These are phyloP conservation scores for Drosophila seguyi DNA, from an alignment of 1,140 invertebrate genomes.

Conservation along the genomic window DNA sequence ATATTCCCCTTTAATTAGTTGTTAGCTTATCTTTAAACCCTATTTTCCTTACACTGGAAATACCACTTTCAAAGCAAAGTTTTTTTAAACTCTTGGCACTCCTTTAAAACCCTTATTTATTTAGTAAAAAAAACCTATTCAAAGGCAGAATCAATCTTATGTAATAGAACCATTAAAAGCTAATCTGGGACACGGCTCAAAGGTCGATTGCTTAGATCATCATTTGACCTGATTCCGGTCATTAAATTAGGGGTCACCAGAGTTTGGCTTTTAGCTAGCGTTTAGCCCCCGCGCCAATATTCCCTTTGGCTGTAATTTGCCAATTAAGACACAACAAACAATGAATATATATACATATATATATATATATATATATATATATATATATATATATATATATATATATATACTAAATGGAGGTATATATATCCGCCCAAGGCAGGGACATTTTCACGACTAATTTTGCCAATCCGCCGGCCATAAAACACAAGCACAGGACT, in stretches of 20 bases:
- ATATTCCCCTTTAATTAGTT: too few species aligned
- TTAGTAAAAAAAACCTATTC: not conserved
- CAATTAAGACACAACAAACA: slow-evolving; percentile 40
- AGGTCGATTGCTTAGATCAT: slow-evolving; percentile 19
- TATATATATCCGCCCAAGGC: not conserved
- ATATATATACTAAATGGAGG: slow-evolving; percentile 8
- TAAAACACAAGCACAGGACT: slow-evolving; percentile 38
- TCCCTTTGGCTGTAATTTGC: slow-evolving; percentile 30
- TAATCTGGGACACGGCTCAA: slow-evolving; percentile 9
- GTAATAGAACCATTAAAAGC: slow-evolving; percentile 1
- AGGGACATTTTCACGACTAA: slow-evolving; percentile 58
- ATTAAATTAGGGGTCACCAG: slow-evolving; percentile 13
- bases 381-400: too few species aligned
- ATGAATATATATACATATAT: slow-evolving; percentile 23
- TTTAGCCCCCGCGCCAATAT: not conserved
- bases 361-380: slow-evolving; percentile 18
- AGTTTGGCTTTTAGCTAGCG: not conserved
- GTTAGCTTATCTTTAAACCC: too few species aligned
- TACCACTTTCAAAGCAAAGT: not conserved
- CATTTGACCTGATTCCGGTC: not conserved
- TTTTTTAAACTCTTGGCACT: not conserved
- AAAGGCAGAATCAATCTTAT: not conserved
- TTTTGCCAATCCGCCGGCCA: slow-evolving; percentile 58
- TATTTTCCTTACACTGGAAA: not conserved
- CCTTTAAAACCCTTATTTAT: not conserved